A percentile compares a stretch with the other conserved stretches of the same genome.
phyloP scores from a whole-genome alignment of 2,113 vertebrate species.

The Entomyzon cyanotis region DNA sequence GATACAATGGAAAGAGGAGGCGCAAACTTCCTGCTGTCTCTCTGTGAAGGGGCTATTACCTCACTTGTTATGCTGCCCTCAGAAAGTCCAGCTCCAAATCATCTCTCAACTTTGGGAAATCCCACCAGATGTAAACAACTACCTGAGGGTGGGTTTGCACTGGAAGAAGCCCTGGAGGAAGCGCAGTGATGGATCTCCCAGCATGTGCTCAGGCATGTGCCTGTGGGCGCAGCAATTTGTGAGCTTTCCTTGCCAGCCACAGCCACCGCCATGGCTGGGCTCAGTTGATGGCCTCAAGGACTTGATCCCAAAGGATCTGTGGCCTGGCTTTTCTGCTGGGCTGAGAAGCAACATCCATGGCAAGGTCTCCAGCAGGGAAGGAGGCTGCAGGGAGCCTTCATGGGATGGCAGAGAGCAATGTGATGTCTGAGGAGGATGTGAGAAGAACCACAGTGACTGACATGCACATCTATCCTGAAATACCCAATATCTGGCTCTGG shows the following conservation, averaged over 20 bases:
- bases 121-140: constrained; percentile 18
- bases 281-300: neutral
- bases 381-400: neutral
- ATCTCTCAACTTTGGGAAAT: constrained; percentile 26
- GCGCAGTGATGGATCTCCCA: neutral
- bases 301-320: neutral
- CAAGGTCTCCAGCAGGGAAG: neutral
- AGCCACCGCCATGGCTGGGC: accelerated
- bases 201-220: accelerated
- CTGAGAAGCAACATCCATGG: accelerated
- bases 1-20: constrained; percentile 61
- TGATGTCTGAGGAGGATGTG: neutral
- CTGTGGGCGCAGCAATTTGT: accelerated
- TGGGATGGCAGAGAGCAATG: accelerated
- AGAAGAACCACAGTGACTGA: neutral
- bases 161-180: neutral
- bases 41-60: neutral
- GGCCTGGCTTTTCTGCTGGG: neutral
- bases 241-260: accelerated
- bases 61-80: constrained; percentile 14
- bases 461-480: neutral
- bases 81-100: constrained; percentile 40
- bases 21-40: neutral
- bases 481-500: neutral
- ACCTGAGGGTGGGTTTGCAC: neutral